Evolutionary conservation across 2,797 vertebrate species (phyloP), one percentile per base, ranked within the genome.

Genomic region (Melanotaenia trifasciata): DNA sequence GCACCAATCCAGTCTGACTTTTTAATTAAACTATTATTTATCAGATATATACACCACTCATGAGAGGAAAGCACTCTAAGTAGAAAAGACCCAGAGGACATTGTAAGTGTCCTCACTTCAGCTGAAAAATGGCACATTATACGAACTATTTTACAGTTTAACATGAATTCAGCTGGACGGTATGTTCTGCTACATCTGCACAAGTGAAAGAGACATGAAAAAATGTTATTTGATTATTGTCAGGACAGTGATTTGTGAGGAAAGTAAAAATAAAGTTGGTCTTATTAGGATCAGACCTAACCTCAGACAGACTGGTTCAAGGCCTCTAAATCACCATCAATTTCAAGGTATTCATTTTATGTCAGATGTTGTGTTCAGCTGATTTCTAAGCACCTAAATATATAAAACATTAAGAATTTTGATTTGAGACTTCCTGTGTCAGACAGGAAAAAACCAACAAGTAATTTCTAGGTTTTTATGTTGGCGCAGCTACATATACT

Each of bases 71-170:
- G 16, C 40, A 43, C 40, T 40, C 13, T 40, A 3, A 40, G 13
- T 16, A 43, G 16, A 18, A 43, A 43, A 43, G 3, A 5, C 40
- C 18, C 16, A 43, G 3, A 43, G 40, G 3, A 33, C 32, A 7
- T 51, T 32, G 20, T 64, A 9, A 32, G 18, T 28, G 0, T 56
- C 47, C 3, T 62, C 12, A 0, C 54, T 68, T 50, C 20, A 50
- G n/a, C 47, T 50, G 47, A 50, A 35, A 65, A 22, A 58, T 35
- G 20, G 4, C 28, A 26, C 16, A 56, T 66, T 40, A 22, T 5
- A 65, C 7, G 18, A 66, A 35, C 50, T 35, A 64, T 65, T 56
- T 77, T 45, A 35, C 12, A 28, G 2, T 62, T 36, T 58, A 14
- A 14, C 16, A 11, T 18, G 12, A 43, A 32, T 58, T 18, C 57